These are phyloP conservation scores for Malurus melanocephalus DNA, from an alignment of 2,113 vertebrate genomes.

Conservation along the genomic window DNA sequence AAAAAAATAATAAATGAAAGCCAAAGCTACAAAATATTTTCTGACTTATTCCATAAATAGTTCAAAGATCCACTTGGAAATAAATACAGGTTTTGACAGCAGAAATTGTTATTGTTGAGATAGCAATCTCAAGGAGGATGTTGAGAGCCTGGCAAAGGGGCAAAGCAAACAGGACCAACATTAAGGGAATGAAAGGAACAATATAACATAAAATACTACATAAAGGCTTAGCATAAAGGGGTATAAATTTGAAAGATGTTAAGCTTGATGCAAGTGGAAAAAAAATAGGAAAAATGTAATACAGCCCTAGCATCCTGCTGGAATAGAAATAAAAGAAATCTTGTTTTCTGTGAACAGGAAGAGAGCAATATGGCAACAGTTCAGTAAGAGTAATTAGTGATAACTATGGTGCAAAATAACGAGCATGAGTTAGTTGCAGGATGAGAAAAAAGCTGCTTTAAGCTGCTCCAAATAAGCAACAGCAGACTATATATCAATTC, in stretches of 20 bases:
- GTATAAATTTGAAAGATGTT: background rate
- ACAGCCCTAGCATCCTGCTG: background rate
- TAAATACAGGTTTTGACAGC: background rate
- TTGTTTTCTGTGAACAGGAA: background rate
- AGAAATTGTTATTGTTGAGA: conserved; percentile 4
- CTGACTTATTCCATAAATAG: background rate
- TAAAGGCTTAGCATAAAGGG: background rate
- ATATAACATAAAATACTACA: background rate
- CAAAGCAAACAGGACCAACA: background rate
- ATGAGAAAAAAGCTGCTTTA: background rate
- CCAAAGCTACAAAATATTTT: background rate
- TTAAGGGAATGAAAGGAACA: background rate
- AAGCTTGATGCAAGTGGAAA: background rate
- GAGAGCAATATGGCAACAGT: background rate
- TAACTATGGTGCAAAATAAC: background rate
- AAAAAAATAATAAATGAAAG: background rate
- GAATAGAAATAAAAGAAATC: background rate
- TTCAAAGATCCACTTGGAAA: conserved; percentile 4
- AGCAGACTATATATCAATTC: background rate
- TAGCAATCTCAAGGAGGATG: background rate
- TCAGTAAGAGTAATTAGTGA: background rate
- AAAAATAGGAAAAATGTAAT: background rate
- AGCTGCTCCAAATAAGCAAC: background rate
- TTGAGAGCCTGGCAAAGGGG: background rate
- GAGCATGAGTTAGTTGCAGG: background rate